A percentile compares a stretch with the other conserved stretches of the same genome.
Conservation (phyloP, 2,888 invertebrate species). For the Tuberolachnus salignus region DNA sequence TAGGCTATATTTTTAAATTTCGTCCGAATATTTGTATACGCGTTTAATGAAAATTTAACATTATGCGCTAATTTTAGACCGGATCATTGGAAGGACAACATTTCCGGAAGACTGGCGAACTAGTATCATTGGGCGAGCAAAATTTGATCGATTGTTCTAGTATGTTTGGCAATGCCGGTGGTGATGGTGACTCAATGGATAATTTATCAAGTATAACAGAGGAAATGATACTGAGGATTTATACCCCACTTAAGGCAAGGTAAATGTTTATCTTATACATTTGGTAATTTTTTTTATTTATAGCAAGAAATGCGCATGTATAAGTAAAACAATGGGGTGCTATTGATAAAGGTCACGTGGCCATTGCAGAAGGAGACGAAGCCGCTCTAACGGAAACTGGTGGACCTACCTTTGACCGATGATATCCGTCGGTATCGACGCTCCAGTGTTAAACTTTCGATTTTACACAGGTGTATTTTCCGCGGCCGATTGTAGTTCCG, state of each 20-base stretch:
- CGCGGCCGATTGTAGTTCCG: conserved; percentile 64
- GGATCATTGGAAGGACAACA: conserved; percentile 91
- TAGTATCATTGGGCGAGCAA: conserved; percentile 89
- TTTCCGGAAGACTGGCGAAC: conserved; percentile 75
- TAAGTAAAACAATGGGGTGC: conserved; percentile 74
- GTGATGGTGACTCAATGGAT: conserved; percentile 82
- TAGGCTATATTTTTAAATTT: too few relatives aligned
- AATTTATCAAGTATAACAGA: conserved; percentile 79
- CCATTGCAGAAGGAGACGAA: conserved; percentile 77
- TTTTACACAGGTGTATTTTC: conserved; percentile 72
- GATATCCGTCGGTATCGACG: conserved; percentile 87
- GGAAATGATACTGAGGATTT: conserved; percentile 82
- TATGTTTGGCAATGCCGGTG: conserved; percentile 86
- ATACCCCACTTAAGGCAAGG: conserved; percentile 84
- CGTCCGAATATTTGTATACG: too few relatives aligned
- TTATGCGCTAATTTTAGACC: conserved; percentile 67
- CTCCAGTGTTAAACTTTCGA: conserved; percentile 83
- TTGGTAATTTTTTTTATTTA: conserved; percentile 16
- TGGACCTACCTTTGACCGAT: conserved; percentile 86
- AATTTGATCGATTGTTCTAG: conserved; percentile 87
- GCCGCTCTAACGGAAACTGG: conserved; percentile 76
- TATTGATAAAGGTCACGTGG: conserved; percentile 79
- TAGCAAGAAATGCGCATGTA: conserved; percentile 65
- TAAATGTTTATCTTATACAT: conserved; percentile 51
- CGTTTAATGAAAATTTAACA: neutral